A percentile compares a stretch with the other conserved stretches of the same genome.
These are phyloP conservation scores for Stenurella melanura DNA, from an alignment of 2,888 invertebrate species.

Conservation along the genomic window DNA sequence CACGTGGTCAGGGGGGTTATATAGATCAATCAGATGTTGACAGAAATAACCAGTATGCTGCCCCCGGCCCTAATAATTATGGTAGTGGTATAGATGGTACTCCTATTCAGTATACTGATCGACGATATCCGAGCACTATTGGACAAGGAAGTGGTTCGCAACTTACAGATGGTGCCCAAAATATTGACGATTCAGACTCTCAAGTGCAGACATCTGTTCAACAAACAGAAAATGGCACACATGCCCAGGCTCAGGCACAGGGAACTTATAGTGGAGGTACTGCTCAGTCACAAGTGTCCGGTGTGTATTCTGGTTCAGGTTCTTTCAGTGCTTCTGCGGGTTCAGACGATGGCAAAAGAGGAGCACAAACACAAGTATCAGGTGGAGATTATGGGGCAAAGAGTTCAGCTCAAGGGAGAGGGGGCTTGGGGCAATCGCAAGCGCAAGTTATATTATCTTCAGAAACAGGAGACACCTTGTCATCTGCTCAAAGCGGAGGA, in stretches of 20 bases:
- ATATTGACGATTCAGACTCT: constrained; percentile 82
- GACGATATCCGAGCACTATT: constrained; percentile 28
- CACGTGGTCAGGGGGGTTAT: neutral
- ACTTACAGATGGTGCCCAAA: constrained; percentile 19
- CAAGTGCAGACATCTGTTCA: constrained; percentile 82
- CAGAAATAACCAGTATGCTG: neutral
- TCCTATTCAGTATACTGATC: constrained; percentile 15
- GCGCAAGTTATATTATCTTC: constrained; percentile 85
- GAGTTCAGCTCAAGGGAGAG: constrained; percentile 85
- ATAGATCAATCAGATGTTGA: neutral
- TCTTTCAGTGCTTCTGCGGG: constrained; percentile 90
- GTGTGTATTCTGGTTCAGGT: constrained; percentile 85
- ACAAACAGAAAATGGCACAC: constrained; percentile 78
- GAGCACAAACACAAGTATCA: constrained; percentile 81
- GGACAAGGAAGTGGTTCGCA: constrained; percentile 12
- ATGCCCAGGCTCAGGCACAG: constrained; percentile 85
- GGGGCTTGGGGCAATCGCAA: constrained; percentile 85
- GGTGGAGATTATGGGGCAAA: constrained; percentile 85
- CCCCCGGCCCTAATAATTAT: neutral
- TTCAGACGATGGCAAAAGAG: constrained; percentile 83
- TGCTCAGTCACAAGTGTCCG: constrained; percentile 89
- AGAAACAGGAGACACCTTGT: constrained; percentile 84
- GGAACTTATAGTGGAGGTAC: constrained; percentile 85
- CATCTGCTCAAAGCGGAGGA: constrained; percentile 85
- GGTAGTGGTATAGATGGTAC: neutral